These are phyloP conservation scores for Vulpes vulpes DNA, from an alignment of 2,113 vertebrate genomes.

Conservation along the genomic window DNA sequence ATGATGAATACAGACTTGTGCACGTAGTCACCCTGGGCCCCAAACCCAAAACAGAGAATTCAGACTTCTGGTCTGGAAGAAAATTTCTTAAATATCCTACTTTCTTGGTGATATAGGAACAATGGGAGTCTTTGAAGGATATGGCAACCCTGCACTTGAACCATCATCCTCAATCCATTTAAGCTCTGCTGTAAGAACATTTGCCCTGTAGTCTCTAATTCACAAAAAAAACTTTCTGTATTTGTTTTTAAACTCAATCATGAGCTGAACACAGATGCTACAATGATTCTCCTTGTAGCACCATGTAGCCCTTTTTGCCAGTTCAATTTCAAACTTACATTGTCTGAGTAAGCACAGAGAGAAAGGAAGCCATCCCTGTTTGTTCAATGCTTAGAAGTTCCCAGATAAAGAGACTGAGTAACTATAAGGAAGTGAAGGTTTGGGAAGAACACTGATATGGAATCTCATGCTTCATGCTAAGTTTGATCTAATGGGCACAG, in stretches of 20 bases:
- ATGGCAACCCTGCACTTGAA: not conserved
- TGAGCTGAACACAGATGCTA: not conserved
- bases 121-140: not conserved
- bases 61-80: not conserved
- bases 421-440: not conserved
- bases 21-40: slow-evolving; percentile 94
- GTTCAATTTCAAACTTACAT: not conserved
- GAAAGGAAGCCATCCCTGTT: not conserved
- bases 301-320: not conserved
- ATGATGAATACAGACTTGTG: slow-evolving; percentile 99
- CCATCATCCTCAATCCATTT: not conserved
- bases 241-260: not conserved
- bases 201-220: not conserved
- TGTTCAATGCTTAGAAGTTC: not conserved
- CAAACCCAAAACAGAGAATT: slow-evolving; percentile 64
- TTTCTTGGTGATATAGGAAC: not conserved
- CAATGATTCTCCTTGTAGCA: not conserved
- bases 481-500: not conserved
- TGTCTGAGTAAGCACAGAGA: not conserved
- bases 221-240: not conserved
- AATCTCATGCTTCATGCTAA: not conserved
- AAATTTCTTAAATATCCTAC: not conserved
- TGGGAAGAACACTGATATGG: not conserved
- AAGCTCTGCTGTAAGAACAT: not conserved
- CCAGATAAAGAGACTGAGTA: not conserved